Evolutionary conservation across 2,797 vertebrate genomes (phyloP), one percentile per base, ranked within the genome.

Genomic region (Crenuchus spilurus): DNA sequence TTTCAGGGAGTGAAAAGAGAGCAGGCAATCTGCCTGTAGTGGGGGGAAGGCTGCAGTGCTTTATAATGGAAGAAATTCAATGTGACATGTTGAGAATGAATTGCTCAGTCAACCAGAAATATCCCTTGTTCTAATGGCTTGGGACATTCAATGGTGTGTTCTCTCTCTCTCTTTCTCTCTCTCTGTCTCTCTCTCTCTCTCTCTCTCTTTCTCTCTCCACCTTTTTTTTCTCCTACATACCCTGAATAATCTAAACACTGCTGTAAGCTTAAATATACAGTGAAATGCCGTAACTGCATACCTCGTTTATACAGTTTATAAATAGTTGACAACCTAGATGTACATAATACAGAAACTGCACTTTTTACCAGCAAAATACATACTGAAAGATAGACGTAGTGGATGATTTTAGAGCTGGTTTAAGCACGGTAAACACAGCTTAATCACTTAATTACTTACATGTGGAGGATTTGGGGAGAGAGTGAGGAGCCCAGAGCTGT

Each of bases 71-170:
- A 97, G 96, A 97, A 98, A 98, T 96, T 95, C 94, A 97, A 96
- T 96, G 95, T 97, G 96, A 98, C 96, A 98, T 95, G 95, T 95
- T 89, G 94, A 96, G 95, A 98, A 98, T 94, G 92, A 94, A 93
- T 93, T 96, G 95, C 94, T 98, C 96, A 98, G 95, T 98, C 96
- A 98, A 95, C 94, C 96, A 97, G 96, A 99, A 98, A 97, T 97
- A 96, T 94, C 93, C 93, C 94, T 96, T 97, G 95, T 98, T 98
- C 95, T 97, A 97, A 98, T 97, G 96, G 95, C 94, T 95, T 95
- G 95, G 95, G 92, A 93, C 92, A 93, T 90, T 92, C 91, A 91
- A 84, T 91, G 90, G 88, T 80, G 86, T 92, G 87, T 90, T 91
- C 81, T 84, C 52, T 70, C 63, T 77, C 85, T 80, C 87, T 86